Evolutionary conservation across 64 coral and sea anemone species (phyloP).

Genomic region (Stichodactyla mertensii): DNA sequence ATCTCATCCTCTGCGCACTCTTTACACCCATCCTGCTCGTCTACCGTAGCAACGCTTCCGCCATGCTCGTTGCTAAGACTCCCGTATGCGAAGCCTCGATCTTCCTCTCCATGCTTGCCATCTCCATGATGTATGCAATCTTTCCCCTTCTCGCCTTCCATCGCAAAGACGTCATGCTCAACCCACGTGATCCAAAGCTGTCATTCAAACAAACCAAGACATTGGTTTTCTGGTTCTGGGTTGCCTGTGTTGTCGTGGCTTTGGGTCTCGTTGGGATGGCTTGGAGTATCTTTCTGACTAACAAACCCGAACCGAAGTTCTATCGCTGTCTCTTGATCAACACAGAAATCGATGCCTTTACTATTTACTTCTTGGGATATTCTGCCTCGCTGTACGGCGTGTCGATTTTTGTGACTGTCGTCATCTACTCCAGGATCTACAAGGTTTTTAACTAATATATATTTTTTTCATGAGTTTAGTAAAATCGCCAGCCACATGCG

Average conservation of each 20-base stretch:
- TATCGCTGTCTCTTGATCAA: conserved; percentile 93
- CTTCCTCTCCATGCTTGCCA: conserved; percentile 79
- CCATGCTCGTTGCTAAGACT: conserved; percentile 58
- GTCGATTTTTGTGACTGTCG: conserved; percentile 46
- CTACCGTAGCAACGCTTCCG: conserved; percentile 73
- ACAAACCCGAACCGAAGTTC: conserved; percentile 62
- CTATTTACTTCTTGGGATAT: conserved; percentile 69
- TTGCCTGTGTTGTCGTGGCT: conserved; percentile 47
- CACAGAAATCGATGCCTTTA: conserved; percentile 60
- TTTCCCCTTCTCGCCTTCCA: conserved; percentile 84
- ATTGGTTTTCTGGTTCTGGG: conserved; percentile 62
- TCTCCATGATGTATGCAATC: conserved; percentile 80
- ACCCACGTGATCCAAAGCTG: conserved; percentile 52
- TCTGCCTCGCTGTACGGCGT: conserved; percentile 58
- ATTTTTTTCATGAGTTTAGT: too few species aligned
- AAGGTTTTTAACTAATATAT: background rate
- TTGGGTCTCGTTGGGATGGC: conserved; percentile 54
- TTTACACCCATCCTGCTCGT: conserved; percentile 89
- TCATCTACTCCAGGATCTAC: conserved; percentile 55
- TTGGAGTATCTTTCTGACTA: conserved; percentile 50
- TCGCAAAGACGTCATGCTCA: conserved; percentile 68
- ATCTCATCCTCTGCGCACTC: conserved; percentile 67
- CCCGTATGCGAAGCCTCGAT: conserved; percentile 72
- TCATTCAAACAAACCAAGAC: conserved; percentile 53
- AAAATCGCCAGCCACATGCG: too few species aligned